Evolutionary conservation across 2,113 vertebrate genomes (phyloP).

Genomic region (Arizona elegans): DNA sequence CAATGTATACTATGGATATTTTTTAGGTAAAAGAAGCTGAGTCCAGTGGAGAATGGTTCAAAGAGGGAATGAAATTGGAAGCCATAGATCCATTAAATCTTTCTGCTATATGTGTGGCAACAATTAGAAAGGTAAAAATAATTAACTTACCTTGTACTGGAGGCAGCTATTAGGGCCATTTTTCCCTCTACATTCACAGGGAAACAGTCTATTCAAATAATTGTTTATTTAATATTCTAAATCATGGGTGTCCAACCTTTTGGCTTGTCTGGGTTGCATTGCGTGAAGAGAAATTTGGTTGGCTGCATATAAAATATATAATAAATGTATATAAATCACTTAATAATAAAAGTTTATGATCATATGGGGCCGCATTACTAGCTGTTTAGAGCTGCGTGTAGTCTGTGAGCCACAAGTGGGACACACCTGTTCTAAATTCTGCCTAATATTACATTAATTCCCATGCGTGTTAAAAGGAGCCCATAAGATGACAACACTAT

Average conservation of each 20-base stretch:
- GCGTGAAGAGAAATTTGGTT: neutral
- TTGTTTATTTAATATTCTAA: neutral
- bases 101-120: slow-evolving; percentile 97
- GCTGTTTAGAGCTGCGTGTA: too few relatives aligned
- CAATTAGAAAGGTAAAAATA: slow-evolving; percentile 90
- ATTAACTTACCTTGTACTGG: neutral
- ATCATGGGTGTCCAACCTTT: neutral
- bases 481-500: neutral
- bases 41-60: slow-evolving; percentile 92
- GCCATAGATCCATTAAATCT: slow-evolving; percentile 98
- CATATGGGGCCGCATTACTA: neutral
- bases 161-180: neutral
- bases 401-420: too few relatives aligned
- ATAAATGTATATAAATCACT: neutral
- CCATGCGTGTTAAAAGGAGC: neutral
- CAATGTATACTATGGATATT: slow-evolving; percentile 48
- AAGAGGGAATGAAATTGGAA: slow-evolving; percentile 97
- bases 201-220: neutral
- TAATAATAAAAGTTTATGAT: neutral
- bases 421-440: neutral
- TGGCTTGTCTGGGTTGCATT: neutral
- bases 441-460: neutral
- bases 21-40: slow-evolving; percentile 92
- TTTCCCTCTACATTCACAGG: neutral
- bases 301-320: neutral